Evolutionary conservation across 2,888 invertebrate genomes (phyloP).

Genomic region (Tenthredo livida): DNA sequence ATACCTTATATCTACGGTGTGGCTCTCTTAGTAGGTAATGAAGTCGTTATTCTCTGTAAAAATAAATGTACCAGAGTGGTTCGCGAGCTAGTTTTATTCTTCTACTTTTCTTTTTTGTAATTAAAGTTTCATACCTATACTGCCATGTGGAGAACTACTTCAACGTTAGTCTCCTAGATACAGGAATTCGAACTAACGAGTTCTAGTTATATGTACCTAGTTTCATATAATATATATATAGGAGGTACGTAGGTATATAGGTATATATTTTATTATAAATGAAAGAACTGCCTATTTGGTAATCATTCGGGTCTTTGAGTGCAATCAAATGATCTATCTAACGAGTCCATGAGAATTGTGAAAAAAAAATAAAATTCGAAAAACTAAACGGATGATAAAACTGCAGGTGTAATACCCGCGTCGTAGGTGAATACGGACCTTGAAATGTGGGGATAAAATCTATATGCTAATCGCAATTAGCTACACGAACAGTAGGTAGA

Average conservation of each 20-base stretch:
- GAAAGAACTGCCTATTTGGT: too few species aligned
- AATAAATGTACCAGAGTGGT: conserved; percentile 45
- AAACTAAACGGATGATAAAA: too few species aligned
- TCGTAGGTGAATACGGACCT: too few species aligned
- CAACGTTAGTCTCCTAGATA: background rate
- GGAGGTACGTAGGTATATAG: too few species aligned
- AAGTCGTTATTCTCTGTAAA: conserved; percentile 49
- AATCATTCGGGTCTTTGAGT: too few species aligned
- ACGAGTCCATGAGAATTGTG: too few species aligned
- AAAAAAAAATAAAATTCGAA: too few species aligned
- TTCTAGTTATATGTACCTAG: background rate
- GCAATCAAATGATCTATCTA: too few species aligned
- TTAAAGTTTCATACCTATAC: conserved; percentile 28
- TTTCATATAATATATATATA: too few species aligned
- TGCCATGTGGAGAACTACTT: background rate
- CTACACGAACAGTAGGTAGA: background rate
- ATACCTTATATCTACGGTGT: background rate
- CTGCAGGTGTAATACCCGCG: too few species aligned
- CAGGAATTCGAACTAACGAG: background rate
- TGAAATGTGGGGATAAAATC: too few species aligned
- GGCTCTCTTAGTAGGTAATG: conserved; percentile 17
- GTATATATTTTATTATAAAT: background rate
- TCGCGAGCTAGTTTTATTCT: conserved; percentile 38
- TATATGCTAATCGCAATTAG: too few species aligned
- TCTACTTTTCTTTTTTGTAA: background rate